These are phyloP conservation scores for Brenthis ino DNA, from an alignment of 2,888 invertebrate species.

Conservation along the genomic window DNA sequence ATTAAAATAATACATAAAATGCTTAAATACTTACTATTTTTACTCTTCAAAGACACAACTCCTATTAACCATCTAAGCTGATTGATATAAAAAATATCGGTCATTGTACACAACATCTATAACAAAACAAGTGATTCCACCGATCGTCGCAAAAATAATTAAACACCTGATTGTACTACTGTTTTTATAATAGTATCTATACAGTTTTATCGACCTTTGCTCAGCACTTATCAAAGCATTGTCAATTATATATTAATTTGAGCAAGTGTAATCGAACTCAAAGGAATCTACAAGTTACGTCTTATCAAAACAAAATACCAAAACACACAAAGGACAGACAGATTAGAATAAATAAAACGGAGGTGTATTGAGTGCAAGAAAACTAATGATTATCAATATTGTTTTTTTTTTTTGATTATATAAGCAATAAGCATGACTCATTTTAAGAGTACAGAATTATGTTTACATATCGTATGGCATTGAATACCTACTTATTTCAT, in stretches of 20 bases:
- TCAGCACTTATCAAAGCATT: constrained; percentile 13
- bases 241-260: constrained; percentile 4
- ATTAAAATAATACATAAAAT: not conserved
- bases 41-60: constrained; percentile 25
- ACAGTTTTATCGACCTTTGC: constrained; percentile 25
- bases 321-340: not conserved
- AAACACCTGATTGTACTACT: constrained; percentile 8
- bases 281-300: not conserved
- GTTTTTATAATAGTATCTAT: constrained; percentile 17
- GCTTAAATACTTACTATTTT: constrained; percentile 22
- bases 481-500: no score
- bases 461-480: no score
- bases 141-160: constrained; percentile 23
- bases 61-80: constrained; percentile 28
- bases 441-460: no score
- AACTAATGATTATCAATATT: not conserved
- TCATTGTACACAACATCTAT: constrained; percentile 20
- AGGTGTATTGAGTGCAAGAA: not conserved
- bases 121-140: constrained; percentile 17
- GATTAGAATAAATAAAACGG: constrained; percentile 1
- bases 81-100: constrained; percentile 21
- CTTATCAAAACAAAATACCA: constrained; percentile 4
- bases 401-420: no score
- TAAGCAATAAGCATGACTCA: no score
- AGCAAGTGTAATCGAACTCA: constrained; percentile 4